These are phyloP conservation scores for Magallana gigas DNA, from an alignment of 1,140 invertebrate genomes.

Conservation along the genomic window DNA sequence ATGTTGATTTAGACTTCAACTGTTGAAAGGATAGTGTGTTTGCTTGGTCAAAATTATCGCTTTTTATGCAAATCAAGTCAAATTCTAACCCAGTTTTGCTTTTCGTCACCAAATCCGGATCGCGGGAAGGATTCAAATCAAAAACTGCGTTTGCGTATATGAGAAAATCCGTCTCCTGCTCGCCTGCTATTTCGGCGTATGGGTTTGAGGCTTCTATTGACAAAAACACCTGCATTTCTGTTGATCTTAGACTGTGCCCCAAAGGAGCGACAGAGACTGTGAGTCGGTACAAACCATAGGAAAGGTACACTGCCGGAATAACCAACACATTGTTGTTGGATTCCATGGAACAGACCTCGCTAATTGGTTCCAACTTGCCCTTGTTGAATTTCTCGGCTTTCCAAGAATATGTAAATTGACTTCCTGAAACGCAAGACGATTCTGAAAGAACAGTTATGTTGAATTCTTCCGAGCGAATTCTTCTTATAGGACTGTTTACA, in stretches of 20 bases:
- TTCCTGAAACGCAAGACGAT: conserved; percentile 51
- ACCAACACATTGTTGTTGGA: conserved; percentile 57
- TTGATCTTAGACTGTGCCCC: conserved; percentile 55
- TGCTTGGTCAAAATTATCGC: conserved; percentile 50
- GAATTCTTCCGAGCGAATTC: conserved; percentile 67
- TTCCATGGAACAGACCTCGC: conserved; percentile 67
- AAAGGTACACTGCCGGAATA: conserved; percentile 67
- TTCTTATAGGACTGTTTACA: conserved; percentile 45
- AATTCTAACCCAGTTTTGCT: conserved; percentile 63
- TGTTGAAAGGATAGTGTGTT: conserved; percentile 40
- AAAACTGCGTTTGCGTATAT: conserved; percentile 71
- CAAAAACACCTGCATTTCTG: conserved; percentile 62
- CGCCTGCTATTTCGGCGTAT: conserved; percentile 68
- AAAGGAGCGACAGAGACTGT: conserved; percentile 68
- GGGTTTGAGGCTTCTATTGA: conserved; percentile 69
- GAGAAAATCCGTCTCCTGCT: conserved; percentile 65
- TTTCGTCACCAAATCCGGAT: conserved; percentile 72
- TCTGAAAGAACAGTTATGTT: conserved; percentile 58
- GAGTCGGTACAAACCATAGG: conserved; percentile 74
- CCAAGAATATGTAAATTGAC: conserved; percentile 64
- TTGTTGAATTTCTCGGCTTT: conserved; percentile 61
- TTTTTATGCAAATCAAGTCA: conserved; percentile 69
- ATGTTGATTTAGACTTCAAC: conserved; percentile 53
- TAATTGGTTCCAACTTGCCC: conserved; percentile 62
- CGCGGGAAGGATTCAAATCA: conserved; percentile 69